A percentile compares a stretch with the other conserved stretches of the same genome.
Evolutionary conservation across 2,888 invertebrate species (phyloP).

Genomic region (Euzophera pinguis): DNA sequence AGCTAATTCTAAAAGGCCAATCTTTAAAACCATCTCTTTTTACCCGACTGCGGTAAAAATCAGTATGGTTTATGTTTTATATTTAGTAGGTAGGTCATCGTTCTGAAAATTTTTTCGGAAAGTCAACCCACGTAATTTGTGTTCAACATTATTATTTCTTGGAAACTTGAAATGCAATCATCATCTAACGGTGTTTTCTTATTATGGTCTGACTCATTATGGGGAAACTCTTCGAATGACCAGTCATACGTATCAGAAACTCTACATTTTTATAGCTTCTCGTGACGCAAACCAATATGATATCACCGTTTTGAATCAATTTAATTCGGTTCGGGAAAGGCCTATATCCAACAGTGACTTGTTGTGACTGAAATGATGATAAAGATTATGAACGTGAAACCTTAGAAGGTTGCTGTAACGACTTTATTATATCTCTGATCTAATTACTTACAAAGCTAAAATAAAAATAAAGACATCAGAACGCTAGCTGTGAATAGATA

Average conservation of each 20-base stretch:
- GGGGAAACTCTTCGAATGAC: background rate
- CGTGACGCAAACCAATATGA: conserved; percentile 5
- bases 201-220: background rate
- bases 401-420: no score
- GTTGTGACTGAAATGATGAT: no score
- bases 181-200: background rate
- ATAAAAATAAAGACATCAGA: no score
- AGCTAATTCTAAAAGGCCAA: no score
- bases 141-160: background rate
- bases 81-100: no score
- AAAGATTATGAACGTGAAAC: no score
- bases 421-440: no score
- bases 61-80: no score
- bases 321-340: background rate
- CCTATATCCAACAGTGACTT: background rate
- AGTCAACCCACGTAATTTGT: background rate
- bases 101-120: background rate
- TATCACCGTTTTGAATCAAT: background rate
- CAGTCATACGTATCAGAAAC: background rate
- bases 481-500: no score
- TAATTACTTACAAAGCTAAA: no score
- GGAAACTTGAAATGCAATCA: background rate
- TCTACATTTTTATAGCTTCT: background rate
- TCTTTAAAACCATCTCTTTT: no score
- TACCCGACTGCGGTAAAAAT: no score